Percentiles rank a stretch among this genome's conserved stretches.
phyloP scores from a whole-genome alignment of 92 coral and sea anemone genomes.

The Epizoanthus stellaris region DNA sequence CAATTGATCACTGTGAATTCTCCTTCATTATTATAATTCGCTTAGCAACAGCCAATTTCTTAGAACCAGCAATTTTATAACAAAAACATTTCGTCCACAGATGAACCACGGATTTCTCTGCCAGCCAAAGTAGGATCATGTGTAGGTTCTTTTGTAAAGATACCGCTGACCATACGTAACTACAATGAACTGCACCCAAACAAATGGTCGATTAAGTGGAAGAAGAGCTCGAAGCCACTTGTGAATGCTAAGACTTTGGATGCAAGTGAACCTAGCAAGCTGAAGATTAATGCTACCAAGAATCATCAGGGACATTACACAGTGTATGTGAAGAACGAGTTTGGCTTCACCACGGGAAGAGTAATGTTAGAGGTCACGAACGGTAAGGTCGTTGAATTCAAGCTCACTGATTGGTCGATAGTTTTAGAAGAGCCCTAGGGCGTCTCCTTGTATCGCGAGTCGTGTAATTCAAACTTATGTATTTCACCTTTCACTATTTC shows the following conservation, averaged over 20 bases:
- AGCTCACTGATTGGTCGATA: too few relatives aligned
- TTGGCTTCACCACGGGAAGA: slow-evolving; percentile 75
- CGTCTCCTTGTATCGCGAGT: too few relatives aligned
- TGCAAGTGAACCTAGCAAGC: slow-evolving; percentile 34
- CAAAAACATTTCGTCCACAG: slow-evolving; percentile 28
- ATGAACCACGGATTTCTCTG: slow-evolving; percentile 78
- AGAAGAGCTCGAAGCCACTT: slow-evolving; percentile 31
- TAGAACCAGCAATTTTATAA: too few relatives aligned
- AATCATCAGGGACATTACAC: slow-evolving; percentile 54
- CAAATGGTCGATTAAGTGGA: slow-evolving; percentile 60
- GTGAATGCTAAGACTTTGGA: slow-evolving; percentile 32
- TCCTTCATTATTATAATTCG: too few relatives aligned
- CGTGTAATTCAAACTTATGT: too few relatives aligned
- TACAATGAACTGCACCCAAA: slow-evolving; percentile 41
- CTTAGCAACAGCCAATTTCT: too few relatives aligned
- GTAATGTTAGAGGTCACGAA: slow-evolving; percentile 51
- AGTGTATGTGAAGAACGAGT: slow-evolving; percentile 75
- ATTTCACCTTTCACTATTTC: too few relatives aligned
- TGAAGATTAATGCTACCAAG: slow-evolving; percentile 36
- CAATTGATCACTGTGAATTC: too few relatives aligned
- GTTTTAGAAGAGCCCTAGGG: too few relatives aligned
- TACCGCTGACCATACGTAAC: slow-evolving; percentile 42
- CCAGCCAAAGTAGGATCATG: slow-evolving; percentile 72
- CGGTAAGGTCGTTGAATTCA: neutral
- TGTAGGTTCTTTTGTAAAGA: slow-evolving; percentile 2